Percentiles rank a stretch among this genome's conserved stretches.
phyloP scores from a whole-genome alignment of 2,113 vertebrate species.

The Lepidothrix coronata region DNA sequence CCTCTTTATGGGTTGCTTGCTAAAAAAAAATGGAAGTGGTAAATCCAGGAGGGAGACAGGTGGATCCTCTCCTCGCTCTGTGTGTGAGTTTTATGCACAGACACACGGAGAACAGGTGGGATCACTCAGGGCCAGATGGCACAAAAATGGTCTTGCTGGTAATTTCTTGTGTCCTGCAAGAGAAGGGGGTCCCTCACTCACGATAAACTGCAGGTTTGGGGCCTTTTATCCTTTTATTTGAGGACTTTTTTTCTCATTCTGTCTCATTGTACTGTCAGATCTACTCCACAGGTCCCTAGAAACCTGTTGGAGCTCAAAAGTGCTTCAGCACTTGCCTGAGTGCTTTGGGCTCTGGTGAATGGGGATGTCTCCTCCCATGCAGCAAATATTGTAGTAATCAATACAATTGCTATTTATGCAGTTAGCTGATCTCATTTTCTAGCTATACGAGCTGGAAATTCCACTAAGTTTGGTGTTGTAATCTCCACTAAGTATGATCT shows the following conservation, averaged over 20 bases:
- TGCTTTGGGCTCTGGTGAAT: neutral
- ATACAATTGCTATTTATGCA: neutral
- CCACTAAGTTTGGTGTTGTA: neutral
- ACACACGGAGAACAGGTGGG: constrained; percentile 3
- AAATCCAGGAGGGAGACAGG: neutral
- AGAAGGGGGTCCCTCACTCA: neutral
- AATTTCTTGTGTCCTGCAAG: neutral
- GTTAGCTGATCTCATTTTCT: neutral
- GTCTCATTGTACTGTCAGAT: neutral
- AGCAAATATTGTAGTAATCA: neutral
- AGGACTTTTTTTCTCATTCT: neutral
- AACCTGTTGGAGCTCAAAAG: neutral
- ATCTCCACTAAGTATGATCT: neutral
- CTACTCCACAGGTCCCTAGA: neutral
- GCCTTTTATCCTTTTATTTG: neutral
- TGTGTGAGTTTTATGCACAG: neutral
- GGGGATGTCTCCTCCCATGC: neutral
- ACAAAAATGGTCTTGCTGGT: neutral
- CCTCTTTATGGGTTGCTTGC: constrained; percentile 13
- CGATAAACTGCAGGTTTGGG: neutral
- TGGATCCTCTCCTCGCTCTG: neutral
- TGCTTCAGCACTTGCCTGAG: neutral
- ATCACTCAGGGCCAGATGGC: neutral
- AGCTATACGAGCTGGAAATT: neutral
- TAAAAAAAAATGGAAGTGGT: neutral